Conservation (phyloP, 2,113 vertebrate genomes). For the Zosterops japonicus region DNA sequence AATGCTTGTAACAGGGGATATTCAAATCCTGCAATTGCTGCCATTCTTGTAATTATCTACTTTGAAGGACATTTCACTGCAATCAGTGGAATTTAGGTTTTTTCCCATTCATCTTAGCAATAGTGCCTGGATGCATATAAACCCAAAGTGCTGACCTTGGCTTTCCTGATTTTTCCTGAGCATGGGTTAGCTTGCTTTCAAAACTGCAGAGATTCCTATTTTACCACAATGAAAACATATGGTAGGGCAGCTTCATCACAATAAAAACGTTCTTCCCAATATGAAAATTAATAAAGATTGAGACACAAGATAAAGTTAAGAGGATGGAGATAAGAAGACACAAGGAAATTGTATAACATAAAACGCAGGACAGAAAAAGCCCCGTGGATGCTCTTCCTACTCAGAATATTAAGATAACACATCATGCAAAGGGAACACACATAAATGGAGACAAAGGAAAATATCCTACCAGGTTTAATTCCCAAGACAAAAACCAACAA, state of each 20-base stretch:
- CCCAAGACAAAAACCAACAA: neutral
- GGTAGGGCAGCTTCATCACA: neutral
- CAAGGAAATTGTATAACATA: neutral
- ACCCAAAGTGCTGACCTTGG: neutral
- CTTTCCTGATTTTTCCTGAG: neutral
- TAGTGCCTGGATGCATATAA: neutral
- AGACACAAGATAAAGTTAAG: neutral
- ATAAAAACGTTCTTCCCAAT: neutral
- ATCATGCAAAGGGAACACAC: neutral
- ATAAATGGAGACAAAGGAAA: neutral
- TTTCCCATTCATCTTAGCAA: neutral
- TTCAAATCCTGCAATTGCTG: neutral
- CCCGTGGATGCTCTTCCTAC: neutral
- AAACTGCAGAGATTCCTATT: neutral
- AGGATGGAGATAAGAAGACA: neutral
- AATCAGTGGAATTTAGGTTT: neutral
- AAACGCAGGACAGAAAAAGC: neutral
- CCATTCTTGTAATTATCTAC: neutral
- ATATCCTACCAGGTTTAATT: neutral
- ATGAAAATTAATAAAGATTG: neutral
- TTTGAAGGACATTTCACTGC: neutral
- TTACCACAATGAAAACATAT: neutral
- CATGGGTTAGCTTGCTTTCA: neutral
- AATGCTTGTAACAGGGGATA: neutral
- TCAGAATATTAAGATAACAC: constrained; percentile 15